These are phyloP conservation scores for Cyphomyrus discorhynchus DNA, from an alignment of 2,113 vertebrate genomes.

Conservation along the genomic window DNA sequence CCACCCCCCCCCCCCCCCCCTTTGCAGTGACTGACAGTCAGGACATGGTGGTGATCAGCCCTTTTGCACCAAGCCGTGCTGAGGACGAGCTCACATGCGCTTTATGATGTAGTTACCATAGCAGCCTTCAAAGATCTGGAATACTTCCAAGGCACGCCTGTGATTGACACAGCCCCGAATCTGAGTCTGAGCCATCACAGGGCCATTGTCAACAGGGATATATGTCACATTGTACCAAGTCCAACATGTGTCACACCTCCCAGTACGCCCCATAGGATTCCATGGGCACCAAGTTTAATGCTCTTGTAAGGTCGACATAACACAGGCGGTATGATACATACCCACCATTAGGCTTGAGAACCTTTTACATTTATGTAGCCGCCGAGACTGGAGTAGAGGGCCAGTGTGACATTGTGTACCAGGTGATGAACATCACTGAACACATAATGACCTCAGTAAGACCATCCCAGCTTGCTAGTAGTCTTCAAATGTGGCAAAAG, in stretches of 20 bases:
- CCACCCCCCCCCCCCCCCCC: background rate
- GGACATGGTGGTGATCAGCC: background rate
- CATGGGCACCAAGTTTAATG: background rate
- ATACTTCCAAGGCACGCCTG: background rate
- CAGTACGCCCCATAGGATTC: background rate
- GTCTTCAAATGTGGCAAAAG: background rate
- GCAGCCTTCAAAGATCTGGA: background rate
- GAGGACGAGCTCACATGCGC: background rate
- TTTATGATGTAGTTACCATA: background rate
- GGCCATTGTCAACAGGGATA: background rate
- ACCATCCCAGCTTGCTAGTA: background rate
- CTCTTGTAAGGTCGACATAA: background rate
- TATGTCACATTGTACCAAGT: background rate
- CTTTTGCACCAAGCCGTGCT: background rate
- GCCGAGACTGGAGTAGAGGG: background rate
- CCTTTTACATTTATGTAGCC: background rate
- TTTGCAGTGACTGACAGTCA: background rate
- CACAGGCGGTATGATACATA: background rate
- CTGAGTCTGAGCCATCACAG: background rate
- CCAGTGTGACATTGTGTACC: background rate
- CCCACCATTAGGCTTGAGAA: background rate
- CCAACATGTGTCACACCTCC: background rate
- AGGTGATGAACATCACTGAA: background rate
- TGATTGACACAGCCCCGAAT: background rate
- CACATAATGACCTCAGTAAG: background rate